A percentile compares a stretch with the other conserved stretches of the same genome.
phyloP scores from a whole-genome alignment of 2,797 vertebrate genomes.

The Amniataba percoides region DNA sequence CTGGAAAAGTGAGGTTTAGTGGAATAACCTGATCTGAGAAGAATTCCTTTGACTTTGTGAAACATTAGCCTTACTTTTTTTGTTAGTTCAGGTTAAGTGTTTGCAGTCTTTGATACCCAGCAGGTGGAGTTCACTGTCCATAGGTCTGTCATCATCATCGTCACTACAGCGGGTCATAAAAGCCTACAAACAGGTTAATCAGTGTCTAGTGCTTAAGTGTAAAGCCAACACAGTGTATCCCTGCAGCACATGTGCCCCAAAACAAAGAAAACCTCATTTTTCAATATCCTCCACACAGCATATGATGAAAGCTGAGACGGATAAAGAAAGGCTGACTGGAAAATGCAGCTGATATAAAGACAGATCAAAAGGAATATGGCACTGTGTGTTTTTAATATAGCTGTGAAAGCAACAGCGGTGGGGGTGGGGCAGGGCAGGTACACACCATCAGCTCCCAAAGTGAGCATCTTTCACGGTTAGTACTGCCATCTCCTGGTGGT shows the following conservation, averaged over 20 bases:
- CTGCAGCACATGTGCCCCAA: slow-evolving; percentile 38
- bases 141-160: slow-evolving; percentile 55
- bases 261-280: slow-evolving; percentile 50
- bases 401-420: slow-evolving; percentile 20
- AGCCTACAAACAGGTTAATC: slow-evolving; percentile 75
- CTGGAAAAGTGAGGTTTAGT: slow-evolving; percentile 23
- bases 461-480: slow-evolving; percentile 63
- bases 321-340: slow-evolving; percentile 22
- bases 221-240: slow-evolving; percentile 55
- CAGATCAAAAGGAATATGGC: slow-evolving; percentile 27
- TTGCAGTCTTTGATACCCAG: slow-evolving; percentile 67
- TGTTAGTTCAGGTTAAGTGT: slow-evolving; percentile 73
- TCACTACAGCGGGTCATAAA: slow-evolving; percentile 57
- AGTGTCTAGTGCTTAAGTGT: slow-evolving; percentile 64
- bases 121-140: slow-evolving; percentile 66
- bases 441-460: slow-evolving; percentile 14
- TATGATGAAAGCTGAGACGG: slow-evolving; percentile 2
- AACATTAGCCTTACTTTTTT: slow-evolving; percentile 68
- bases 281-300: slow-evolving; percentile 2
- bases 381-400: slow-evolving; percentile 36
- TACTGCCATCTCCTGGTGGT: slow-evolving; percentile 85
- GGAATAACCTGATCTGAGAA: slow-evolving; percentile 43
- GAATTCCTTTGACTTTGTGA: slow-evolving; percentile 64
- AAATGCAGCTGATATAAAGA: slow-evolving; percentile 23
- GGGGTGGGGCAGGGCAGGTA: slow-evolving; percentile 41